A percentile compares a stretch with the other conserved stretches of the same genome.
These are phyloP conservation scores for Hycleus cichorii DNA, from an alignment of 1,140 invertebrate genomes.

Conservation along the genomic window DNA sequence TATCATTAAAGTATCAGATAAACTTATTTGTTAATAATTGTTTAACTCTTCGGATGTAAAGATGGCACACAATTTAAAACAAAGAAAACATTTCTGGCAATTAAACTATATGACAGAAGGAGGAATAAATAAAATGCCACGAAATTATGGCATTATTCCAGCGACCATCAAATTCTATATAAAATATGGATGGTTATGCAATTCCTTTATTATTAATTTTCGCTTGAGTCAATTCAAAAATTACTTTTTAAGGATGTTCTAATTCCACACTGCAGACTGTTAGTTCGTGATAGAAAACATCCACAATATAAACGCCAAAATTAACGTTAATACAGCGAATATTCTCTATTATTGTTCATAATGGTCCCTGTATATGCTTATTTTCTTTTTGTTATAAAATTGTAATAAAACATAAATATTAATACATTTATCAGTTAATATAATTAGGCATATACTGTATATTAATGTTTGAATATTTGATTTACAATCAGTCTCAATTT, in stretches of 20 bases:
- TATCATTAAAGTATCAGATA: too few relatives aligned
- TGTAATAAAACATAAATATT: conserved; percentile 1
- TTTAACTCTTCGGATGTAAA: background rate
- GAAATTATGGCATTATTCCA: too few relatives aligned
- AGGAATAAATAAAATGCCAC: background rate
- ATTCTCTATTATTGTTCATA: background rate
- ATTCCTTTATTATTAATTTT: conserved; percentile 11
- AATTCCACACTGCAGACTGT: too few relatives aligned
- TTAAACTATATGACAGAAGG: background rate
- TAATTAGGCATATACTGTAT: conserved; percentile 1
- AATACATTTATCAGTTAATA: conserved; percentile 1
- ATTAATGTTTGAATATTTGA: conserved; percentile 16
- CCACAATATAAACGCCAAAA: too few relatives aligned
- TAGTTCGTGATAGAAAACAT: too few relatives aligned
- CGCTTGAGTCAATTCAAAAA: conserved; percentile 2
- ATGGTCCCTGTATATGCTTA: conserved; percentile 6
- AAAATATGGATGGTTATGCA: conserved; percentile 15
- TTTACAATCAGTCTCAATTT: conserved; percentile 16
- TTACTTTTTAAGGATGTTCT: background rate
- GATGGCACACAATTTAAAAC: background rate
- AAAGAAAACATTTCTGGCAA: background rate
- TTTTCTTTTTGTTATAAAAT: background rate
- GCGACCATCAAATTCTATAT: background rate
- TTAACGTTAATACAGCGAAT: too few relatives aligned
- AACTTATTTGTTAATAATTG: too few relatives aligned